Evolutionary conservation across 1,140 invertebrate species (phyloP).

Genomic region (Sipha flava): DNA sequence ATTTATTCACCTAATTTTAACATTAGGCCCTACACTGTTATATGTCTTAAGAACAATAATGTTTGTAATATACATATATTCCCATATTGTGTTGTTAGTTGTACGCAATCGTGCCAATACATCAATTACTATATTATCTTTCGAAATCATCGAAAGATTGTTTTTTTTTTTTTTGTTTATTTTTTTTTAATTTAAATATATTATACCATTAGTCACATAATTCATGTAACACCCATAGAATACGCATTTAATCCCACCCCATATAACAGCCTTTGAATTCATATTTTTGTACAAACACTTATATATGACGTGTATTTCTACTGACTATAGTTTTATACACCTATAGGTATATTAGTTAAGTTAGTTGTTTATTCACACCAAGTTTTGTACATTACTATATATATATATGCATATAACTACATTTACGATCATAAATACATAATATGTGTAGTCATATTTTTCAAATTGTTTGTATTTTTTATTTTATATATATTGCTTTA

Average conservation of each 20-base stretch:
- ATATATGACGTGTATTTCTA: no score
- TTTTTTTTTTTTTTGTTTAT: background rate
- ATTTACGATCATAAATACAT: no score
- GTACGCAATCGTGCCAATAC: background rate
- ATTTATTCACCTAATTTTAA: conserved; percentile 5
- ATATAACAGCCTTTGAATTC: background rate
- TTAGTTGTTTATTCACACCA: background rate
- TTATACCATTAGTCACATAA: background rate
- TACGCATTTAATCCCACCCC: background rate
- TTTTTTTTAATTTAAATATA: background rate
- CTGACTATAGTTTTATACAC: no score
- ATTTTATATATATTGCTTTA: background rate
- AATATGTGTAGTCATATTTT: no score
- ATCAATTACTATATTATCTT: background rate
- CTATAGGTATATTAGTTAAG: no score
- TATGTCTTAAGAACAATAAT: background rate
- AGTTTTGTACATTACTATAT: background rate
- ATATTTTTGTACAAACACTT: background rate
- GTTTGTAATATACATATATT: background rate
- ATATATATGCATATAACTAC: no score
- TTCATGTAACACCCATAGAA: background rate
- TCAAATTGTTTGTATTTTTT: background rate
- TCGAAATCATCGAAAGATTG: background rate
- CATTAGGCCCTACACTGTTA: background rate
- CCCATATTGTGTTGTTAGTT: background rate